phyloP scores from a whole-genome alignment of 2,888 invertebrate genomes.

The Campoplex nolae region DNA sequence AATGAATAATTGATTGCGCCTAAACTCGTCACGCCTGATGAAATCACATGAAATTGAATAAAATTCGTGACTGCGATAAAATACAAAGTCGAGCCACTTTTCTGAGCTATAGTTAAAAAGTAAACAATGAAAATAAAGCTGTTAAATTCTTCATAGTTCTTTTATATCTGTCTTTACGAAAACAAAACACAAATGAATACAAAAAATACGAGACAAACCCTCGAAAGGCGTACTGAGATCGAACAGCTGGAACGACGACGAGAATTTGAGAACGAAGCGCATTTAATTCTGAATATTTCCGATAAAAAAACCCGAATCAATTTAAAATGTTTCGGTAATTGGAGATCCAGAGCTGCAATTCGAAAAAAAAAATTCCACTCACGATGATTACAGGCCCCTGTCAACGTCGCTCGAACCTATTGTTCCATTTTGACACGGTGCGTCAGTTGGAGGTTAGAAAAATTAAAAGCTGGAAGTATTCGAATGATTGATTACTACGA shows the following conservation, averaged over 20 bases:
- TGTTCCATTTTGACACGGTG: not conserved
- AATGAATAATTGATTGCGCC: constrained; percentile 59
- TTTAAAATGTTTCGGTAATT: not conserved
- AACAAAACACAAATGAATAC: constrained; percentile 36
- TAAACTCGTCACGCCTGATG: constrained; percentile 37
- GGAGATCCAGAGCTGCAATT: not conserved
- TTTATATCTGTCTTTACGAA: constrained; percentile 74
- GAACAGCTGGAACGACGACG: not conserved
- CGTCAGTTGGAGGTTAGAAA: constrained; percentile 17
- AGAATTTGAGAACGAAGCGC: not conserved
- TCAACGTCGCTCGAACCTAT: no score
- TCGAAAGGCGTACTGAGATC: not conserved
- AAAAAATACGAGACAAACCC: constrained; percentile 16
- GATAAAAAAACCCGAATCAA: not conserved
- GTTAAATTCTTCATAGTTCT: constrained; percentile 77
- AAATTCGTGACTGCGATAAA: constrained; percentile 48
- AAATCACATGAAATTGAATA: constrained; percentile 24
- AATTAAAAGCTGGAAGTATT: constrained; percentile 70
- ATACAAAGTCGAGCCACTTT: constrained; percentile 49
- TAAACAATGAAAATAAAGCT: constrained; percentile 69
- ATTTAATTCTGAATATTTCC: not conserved
- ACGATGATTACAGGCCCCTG: not conserved
- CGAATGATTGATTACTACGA: constrained; percentile 70
- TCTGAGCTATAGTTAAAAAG: constrained; percentile 55
- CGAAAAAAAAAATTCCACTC: not conserved